Percentiles rank a stretch among this genome's conserved stretches.
phyloP scores from a whole-genome alignment of 2,113 vertebrate species.

The Menidia beryllina region DNA sequence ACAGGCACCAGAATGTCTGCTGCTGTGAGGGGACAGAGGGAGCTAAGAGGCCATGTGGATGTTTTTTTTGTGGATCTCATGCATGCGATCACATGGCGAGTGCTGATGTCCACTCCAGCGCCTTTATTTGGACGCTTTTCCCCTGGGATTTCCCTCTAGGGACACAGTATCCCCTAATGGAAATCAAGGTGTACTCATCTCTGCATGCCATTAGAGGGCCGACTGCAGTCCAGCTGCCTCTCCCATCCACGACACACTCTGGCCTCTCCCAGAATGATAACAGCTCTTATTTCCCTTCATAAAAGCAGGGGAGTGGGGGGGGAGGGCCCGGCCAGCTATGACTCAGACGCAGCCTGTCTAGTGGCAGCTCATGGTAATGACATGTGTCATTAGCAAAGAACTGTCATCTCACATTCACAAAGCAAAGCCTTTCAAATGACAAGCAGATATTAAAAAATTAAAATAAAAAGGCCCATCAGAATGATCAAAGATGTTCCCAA shows the following conservation, averaged over 20 bases:
- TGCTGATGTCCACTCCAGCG: no score
- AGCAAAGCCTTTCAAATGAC: slow-evolving; percentile 6
- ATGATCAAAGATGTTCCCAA: not conserved
- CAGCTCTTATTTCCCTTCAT: slow-evolving; percentile 66
- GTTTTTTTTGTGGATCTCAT: no score
- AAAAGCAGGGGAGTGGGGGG: slow-evolving; percentile 38
- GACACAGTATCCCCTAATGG: not conserved
- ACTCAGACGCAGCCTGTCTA: slow-evolving; percentile 60
- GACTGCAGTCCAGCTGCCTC: slow-evolving; percentile 56
- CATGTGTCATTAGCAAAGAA: slow-evolving; percentile 27
- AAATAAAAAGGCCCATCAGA: not conserved
- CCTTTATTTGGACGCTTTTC: no score
- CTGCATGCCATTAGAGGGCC: slow-evolving; percentile 52
- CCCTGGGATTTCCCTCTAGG: no score
- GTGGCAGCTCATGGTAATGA: slow-evolving; percentile 37
- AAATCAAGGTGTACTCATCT: slow-evolving; percentile 41
- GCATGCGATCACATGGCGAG: not conserved
- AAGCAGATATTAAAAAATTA: not conserved
- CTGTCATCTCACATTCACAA: slow-evolving; percentile 18
- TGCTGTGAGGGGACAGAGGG: not conserved
- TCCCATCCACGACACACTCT: slow-evolving; percentile 55
- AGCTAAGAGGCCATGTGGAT: no score
- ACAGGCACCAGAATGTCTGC: not conserved
- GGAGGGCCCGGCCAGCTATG: slow-evolving; percentile 51
- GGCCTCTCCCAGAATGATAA: slow-evolving; percentile 63